Percentiles rank a stretch among this genome's conserved stretches.
These are phyloP conservation scores for Enhydra lutris DNA, from an alignment of 2,113 vertebrate species.

Conservation along the genomic window DNA sequence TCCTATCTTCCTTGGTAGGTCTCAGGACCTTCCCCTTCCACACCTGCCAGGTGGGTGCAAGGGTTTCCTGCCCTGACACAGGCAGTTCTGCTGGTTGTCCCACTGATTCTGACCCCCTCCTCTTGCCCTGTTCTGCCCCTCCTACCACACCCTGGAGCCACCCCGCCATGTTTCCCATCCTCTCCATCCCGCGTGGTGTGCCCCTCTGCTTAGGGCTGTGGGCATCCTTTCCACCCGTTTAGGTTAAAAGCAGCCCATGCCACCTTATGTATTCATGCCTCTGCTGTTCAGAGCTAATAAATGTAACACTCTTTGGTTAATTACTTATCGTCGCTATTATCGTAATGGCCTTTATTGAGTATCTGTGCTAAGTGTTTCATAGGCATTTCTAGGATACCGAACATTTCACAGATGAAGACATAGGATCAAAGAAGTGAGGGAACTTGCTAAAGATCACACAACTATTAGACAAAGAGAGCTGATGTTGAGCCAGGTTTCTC, in stretches of 20 bases:
- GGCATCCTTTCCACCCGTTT: not conserved
- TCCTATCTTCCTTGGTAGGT: not conserved
- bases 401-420: not conserved
- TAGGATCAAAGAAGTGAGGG: not conserved
- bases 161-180: not conserved
- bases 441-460: not conserved
- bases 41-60: not conserved
- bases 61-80: not conserved
- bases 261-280: not conserved
- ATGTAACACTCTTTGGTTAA: not conserved
- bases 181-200: not conserved
- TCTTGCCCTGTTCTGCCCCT: not conserved
- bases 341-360: not conserved
- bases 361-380: not conserved
- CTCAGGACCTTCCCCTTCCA: not conserved
- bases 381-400: not conserved
- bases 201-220: too few relatives aligned
- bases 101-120: not conserved
- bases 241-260: not conserved
- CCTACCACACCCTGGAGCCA: accelerated
- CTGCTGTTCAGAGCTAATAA: not conserved
- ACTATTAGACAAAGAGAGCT: not conserved
- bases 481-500: not conserved
- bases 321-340: not conserved
- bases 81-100: not conserved